These are phyloP conservation scores for Amphipoea lucens DNA, from an alignment of 2,888 invertebrate genomes.

Conservation along the genomic window DNA sequence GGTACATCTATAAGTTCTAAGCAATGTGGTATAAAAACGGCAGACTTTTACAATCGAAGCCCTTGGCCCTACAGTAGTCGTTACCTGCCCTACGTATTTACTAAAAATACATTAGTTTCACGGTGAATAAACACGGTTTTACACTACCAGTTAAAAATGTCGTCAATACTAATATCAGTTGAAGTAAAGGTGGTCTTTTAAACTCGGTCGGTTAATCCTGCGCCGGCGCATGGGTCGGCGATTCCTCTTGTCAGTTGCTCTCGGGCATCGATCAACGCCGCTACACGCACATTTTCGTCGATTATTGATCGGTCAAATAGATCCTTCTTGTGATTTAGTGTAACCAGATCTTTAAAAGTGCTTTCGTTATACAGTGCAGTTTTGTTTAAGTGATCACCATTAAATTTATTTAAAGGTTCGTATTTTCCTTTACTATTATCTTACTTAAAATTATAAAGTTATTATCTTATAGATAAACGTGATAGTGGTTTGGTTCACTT, in stretches of 20 bases:
- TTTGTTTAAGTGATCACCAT: constrained; percentile 62
- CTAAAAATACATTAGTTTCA: constrained; percentile 88
- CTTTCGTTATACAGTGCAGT: constrained; percentile 62
- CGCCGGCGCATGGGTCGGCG: constrained; percentile 84
- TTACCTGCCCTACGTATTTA: constrained; percentile 87
- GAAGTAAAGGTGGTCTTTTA: constrained; percentile 60
- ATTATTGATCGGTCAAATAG: constrained; percentile 80
- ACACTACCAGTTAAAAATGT: constrained; percentile 65
- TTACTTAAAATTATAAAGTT: constrained; percentile 72
- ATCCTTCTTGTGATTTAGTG: constrained; percentile 77
- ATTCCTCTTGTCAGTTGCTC: constrained; percentile 86
- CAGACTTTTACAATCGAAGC: constrained; percentile 74
- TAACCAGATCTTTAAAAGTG: constrained; percentile 52
- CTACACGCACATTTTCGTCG: constrained; percentile 68
- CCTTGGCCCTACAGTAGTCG: constrained; percentile 84
- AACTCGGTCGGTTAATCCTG: constrained; percentile 77
- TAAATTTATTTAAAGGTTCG: constrained; percentile 67
- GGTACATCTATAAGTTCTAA: constrained; percentile 24
- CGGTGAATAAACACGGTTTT: constrained; percentile 84
- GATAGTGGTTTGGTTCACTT: constrained; percentile 82
- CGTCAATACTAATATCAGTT: background rate
- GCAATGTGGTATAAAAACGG: constrained; percentile 50
- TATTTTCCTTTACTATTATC: constrained; percentile 71
- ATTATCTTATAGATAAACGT: constrained; percentile 80
- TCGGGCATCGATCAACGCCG: constrained; percentile 83